phyloP scores from a whole-genome alignment of 2,888 invertebrate genomes.

The Parnassius orleans region DNA sequence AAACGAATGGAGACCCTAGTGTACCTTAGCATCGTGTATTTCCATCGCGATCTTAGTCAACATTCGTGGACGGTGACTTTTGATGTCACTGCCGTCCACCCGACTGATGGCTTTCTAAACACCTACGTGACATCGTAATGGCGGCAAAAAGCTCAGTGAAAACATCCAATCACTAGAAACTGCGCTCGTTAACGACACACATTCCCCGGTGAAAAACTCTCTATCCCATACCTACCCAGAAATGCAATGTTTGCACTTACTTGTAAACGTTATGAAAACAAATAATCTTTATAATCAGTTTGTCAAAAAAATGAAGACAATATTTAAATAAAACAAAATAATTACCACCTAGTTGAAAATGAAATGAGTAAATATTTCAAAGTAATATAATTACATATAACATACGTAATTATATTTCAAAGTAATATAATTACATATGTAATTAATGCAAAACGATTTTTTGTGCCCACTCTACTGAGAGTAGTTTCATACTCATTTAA shows the following conservation, averaged over 20 bases:
- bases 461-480: too few relatives aligned
- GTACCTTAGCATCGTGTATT: constrained; percentile 29
- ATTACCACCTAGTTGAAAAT: too few relatives aligned
- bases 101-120: constrained; percentile 79
- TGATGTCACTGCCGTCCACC: constrained; percentile 66
- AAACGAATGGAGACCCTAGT: too few relatives aligned
- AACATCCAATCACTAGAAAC: constrained; percentile 62
- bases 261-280: not conserved
- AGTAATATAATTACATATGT: too few relatives aligned
- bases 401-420: too few relatives aligned
- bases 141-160: constrained; percentile 70
- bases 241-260: constrained; percentile 32
- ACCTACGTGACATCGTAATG: constrained; percentile 52
- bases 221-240: constrained; percentile 36
- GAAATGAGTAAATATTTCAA: too few relatives aligned
- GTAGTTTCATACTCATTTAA: too few relatives aligned
- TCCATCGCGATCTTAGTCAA: constrained; percentile 52
- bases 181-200: constrained; percentile 65
- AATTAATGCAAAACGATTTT: too few relatives aligned
- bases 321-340: too few relatives aligned
- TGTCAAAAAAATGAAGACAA: too few relatives aligned
- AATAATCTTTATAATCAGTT: not conserved
- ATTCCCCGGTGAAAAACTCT: constrained; percentile 48
- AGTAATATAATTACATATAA: too few relatives aligned
- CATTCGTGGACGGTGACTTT: constrained; percentile 38